Evolutionary conservation across 1,140 invertebrate genomes (phyloP), one percentile per base, ranked within the genome.

Genomic region (Ladona fulva): DNA sequence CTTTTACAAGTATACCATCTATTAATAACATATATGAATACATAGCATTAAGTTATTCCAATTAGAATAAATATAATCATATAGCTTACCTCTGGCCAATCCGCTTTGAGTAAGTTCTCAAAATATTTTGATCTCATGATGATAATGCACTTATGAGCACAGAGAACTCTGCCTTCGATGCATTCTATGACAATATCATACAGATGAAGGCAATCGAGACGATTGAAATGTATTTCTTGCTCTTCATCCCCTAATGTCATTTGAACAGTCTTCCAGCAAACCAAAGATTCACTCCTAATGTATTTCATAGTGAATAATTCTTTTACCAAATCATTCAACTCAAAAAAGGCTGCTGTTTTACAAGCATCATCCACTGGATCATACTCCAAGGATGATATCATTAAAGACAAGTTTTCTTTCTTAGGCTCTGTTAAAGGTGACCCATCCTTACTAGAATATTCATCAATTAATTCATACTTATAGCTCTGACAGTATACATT

Each of bases 111-210:
- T 91, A 94, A 92, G 80, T 89, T 90, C 75, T 89, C 85, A 84
- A 94, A 95, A 84, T 94, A 94, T 75, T 94, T 92, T 7, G 92
- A 84, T 77, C 92, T 83, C 0, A 92, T 90, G 0, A 89, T 88
- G 24, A 94, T 84, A 66, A 95, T 85, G 84, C 92, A 94, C 79
- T 91, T 91, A 82, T 95, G 92, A 59, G 91, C 92, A 5, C 86
- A 83, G 74, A 92, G 84, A 22, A 84, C 80, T 1, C 83, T 82
- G 11, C 87, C 87, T 82, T 92, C 90, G 74, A 87, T 87, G 78
- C 87, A 88, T 76, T 85, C 82, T 0, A 92, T 86, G 29, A 81
- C 83, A 0, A 91, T 87, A 84, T 94, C 92, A 80, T 86, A 88
- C 10, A 93, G 84, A 12, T 90, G 88, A 11, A 85, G 83, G 77